Evolutionary conservation across 2,113 vertebrate genomes (phyloP).

Genomic region (Dicerorhinus sumatrensis): DNA sequence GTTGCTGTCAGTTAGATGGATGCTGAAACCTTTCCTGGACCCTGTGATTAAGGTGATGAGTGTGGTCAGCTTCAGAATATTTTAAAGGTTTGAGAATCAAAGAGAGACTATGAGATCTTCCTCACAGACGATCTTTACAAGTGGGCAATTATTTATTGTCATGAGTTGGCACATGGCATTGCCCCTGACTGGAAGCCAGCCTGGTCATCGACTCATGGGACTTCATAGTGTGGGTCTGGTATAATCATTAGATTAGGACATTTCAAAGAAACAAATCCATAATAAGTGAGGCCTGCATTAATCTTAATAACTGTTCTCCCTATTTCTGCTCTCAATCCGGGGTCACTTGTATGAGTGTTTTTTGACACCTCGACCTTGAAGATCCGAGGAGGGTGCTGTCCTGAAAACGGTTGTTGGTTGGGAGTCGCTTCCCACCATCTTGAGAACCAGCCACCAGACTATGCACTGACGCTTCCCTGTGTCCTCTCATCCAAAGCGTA

Average conservation of each 20-base stretch:
- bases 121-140: neutral
- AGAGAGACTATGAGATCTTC: neutral
- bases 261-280: neutral
- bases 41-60: neutral
- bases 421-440: neutral
- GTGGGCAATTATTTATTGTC: neutral
- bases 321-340: neutral
- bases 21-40: neutral
- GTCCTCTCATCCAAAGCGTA: neutral
- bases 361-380: neutral
- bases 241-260: neutral
- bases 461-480: neutral
- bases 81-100: constrained; percentile 5
- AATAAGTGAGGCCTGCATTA: neutral
- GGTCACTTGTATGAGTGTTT: neutral
- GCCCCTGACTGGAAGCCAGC: neutral
- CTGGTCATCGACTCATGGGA: neutral
- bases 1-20: neutral
- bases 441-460: constrained; percentile 48
- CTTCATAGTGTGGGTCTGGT: neutral
- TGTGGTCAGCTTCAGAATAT: neutral
- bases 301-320: neutral
- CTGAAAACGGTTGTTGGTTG: neutral
- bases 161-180: neutral
- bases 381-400: neutral